Base-by-base conservation (phyloP, 2,113 vertebrate genomes). In the Cochlearius cochlearius region DNA sequence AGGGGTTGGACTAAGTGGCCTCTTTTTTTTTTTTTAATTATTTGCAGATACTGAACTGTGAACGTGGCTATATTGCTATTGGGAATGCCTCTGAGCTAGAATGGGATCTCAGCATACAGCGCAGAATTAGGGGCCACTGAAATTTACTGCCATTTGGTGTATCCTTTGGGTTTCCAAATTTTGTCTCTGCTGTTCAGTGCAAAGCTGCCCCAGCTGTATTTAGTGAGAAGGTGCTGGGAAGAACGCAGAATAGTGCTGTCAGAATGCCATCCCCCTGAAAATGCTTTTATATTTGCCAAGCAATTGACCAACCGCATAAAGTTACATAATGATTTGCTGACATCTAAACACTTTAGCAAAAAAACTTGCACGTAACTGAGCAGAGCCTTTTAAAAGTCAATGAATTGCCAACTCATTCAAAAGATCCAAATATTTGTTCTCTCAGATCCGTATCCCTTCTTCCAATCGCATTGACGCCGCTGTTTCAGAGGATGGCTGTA, bases 401-500 rank as follows among this genome's bases (percentile, higher is more conserved):
- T 67, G 25, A 68, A 27, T 58, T 76, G 23, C 15, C 23, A 88
- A 39, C 11, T 11, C 4, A 11, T 53, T 63, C 9, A 10, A 34
- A 74, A 72, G 73, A 73, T 17, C 22, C 10, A 76, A 15, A 41
- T 53, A 12, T 30, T 49, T 80, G 76, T 64, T 38, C 13, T 41
- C 25, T 47, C 12, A 5, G 6, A 43, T 74, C 22, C 73, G n/a
- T 59, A 8, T 38, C 15, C 2, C 10, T 69, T 50, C 10, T 66
- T 7, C 14, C 5, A 19, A 19, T 32, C 1, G 0, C 12, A 5
- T 27, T 64, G 45, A 36, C 15, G 7, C 34, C 1, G 7, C 12
- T 59, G n/a, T 58, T 67, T 75, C 34, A 41, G 38, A 72, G 68
- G 4, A 26, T 49, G 34, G 13, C 59, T 66, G 16, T 77, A 43